Base-by-base conservation (phyloP, 1,140 invertebrate genomes). In the Acromyrmex heyeri region DNA sequence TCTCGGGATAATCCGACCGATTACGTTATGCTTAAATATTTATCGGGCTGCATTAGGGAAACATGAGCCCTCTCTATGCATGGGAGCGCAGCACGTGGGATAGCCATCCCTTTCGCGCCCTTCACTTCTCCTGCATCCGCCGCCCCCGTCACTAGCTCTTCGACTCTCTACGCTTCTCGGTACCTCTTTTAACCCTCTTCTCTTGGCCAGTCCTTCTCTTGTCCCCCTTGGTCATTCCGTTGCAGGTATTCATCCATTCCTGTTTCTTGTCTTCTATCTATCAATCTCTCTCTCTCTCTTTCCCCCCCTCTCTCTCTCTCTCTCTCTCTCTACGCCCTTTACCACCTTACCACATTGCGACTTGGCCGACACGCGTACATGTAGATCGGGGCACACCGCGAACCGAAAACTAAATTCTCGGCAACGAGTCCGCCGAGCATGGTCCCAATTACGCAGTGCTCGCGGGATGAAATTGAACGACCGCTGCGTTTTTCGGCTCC, bases 1-100 rank as follows among this genome's bases (percentile, higher is more conserved):
- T 34, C 90, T 38, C 73, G 34, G 88, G 87, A 93, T 94, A 94
- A 94, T 94, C 92, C 93, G 83, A 81, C 91, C 93, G 94, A 95
- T 94, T 93, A 94, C 94, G 94, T 94, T 93, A 92, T 91, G 91
- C 92, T 95, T 94, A 94, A 94, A 95, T 95, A 95, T 95, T 95
- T 95, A 95, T 95, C 93, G 92, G 87, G 87, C 88, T 86, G 92
- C 93, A 95, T 95, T 94, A 94, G 94, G 91, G 91, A 95, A 94
- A 95, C 94, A 95, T 95, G 94, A 95, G 93, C 93, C 91, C 91
- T 93, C 94, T 94, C 91, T 94, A 94, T 95, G 93, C 93, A 94
- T 94, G 94, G 93, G 93, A 95, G 93, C 89, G 89, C 86, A 93
- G 92, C 94, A 94, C 91, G 93, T 94, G 94, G 93, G 87, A 93